Evolutionary conservation across 1,140 invertebrate genomes (phyloP).

Genomic region (Phocides pigmalion): DNA sequence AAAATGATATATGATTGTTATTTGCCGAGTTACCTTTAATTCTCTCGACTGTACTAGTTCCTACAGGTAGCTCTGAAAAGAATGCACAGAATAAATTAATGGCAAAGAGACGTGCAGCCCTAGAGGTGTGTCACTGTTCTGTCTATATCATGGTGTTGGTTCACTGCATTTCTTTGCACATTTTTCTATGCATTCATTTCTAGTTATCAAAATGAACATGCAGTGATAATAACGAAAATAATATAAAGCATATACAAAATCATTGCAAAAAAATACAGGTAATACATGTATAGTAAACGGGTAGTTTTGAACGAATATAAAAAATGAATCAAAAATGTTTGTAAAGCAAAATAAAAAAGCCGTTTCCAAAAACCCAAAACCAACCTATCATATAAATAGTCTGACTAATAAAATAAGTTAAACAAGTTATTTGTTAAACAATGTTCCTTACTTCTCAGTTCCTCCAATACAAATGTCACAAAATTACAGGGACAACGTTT

Average conservation of each 20-base stretch:
- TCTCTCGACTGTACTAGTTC: conserved; percentile 42
- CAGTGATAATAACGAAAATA: conserved; percentile 41
- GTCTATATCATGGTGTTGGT: conserved; percentile 25
- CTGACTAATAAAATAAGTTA: no score
- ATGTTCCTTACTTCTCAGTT: no score
- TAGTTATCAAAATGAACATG: conserved; percentile 46
- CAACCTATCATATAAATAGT: no score
- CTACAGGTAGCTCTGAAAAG: conserved; percentile 79
- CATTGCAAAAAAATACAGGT: conserved; percentile 78
- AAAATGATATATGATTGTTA: neutral
- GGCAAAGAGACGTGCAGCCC: conserved; percentile 61
- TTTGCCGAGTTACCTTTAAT: conserved; percentile 44
- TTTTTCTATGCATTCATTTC: conserved; percentile 80
- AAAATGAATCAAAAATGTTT: neutral
- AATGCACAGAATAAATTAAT: conserved; percentile 75
- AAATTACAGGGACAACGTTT: no score
- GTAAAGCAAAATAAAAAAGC: neutral
- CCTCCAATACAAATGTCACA: no score
- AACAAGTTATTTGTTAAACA: no score
- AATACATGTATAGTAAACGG: conserved; percentile 24
- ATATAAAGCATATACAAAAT: conserved; percentile 52
- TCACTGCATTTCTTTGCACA: conserved; percentile 79
- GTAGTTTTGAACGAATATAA: conserved; percentile 17
- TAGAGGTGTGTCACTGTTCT: conserved; percentile 16
- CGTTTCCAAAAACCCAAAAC: neutral